Evolutionary conservation across 2,797 vertebrate species (phyloP), one percentile per base, ranked within the genome.

Genomic region (Limnodromus scolopaceus): DNA sequence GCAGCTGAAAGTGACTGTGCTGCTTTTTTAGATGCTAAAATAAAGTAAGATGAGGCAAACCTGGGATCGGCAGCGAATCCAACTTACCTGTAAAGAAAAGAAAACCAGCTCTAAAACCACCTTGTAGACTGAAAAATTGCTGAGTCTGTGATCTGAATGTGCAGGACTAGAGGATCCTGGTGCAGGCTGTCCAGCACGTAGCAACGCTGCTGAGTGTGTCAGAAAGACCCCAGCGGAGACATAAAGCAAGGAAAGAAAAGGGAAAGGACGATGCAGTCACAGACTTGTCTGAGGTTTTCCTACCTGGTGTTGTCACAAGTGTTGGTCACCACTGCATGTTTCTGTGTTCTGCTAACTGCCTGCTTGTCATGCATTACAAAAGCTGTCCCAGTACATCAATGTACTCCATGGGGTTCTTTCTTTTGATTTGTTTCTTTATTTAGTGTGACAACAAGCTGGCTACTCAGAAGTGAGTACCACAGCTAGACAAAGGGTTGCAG

Each of bases 41-140:
- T 72, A 38, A 88, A 87, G 34, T 66, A 85, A 85, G 69, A 78
- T 34, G 63, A 96, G 45, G 69, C 63, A 90, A 93, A 92, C 69
- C 65, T 45, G n/a, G 61, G 65, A 46, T 58, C 36, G 63, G 88
- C 66, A 63, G 39, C 3, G 28, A 85, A 71, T 85, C 55, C 58
- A 90, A 76, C 89, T 90, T 86, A 85, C 72, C 46, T 90, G 82
- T 90, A 75, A 87, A 84, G 65, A 71, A 77, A 87, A 84, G 65
- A 68, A 87, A 94, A 78, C 0, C 2, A 92, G 68, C 11, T 32
- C 30, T 86, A 69, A 92, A 92, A 43, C 20, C 65, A 69, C 80
- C 66, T 27, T 45, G 53, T 1, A 34, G 69, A 84, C n/a, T 81
- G 82, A 93, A 69, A 65, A 69, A 78, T 70, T 85, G 69, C 72